Conservation (phyloP, 2,888 invertebrate species). For the Leptinotarsa haldemani region DNA sequence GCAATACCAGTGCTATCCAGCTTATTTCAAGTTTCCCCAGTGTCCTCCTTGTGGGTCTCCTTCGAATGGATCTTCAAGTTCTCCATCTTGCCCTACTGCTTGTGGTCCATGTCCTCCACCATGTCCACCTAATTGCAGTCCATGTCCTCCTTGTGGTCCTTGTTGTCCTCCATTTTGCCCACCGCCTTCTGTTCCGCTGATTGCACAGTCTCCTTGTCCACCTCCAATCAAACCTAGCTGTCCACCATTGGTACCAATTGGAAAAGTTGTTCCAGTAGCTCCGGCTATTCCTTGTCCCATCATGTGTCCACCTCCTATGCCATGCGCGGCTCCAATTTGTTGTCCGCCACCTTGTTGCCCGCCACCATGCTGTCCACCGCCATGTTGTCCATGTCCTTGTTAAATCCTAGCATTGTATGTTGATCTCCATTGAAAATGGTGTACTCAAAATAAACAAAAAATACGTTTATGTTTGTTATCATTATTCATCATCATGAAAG, state of each 20-base stretch:
- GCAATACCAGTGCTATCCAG: too few relatives aligned
- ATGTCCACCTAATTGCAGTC: slow-evolving; percentile 30
- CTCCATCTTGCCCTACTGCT: slow-evolving; percentile 41
- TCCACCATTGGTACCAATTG: slow-evolving; percentile 57
- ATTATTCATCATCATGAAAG: background rate
- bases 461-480: background rate
- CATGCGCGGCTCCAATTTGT: slow-evolving; percentile 41
- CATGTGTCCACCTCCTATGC: slow-evolving; percentile 53
- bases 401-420: slow-evolving; percentile 14
- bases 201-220: slow-evolving; percentile 58
- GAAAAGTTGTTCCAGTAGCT: slow-evolving; percentile 52
- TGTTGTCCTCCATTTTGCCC: slow-evolving; percentile 57
- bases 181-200: slow-evolving; percentile 55
- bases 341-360: slow-evolving; percentile 44
- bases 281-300: slow-evolving; percentile 54
- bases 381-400: slow-evolving; percentile 48
- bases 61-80: slow-evolving; percentile 24
- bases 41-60: too few relatives aligned
- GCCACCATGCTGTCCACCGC: slow-evolving; percentile 44
- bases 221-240: slow-evolving; percentile 56
- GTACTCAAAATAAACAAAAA: background rate
- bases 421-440: slow-evolving; percentile 28
- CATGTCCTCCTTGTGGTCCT: slow-evolving; percentile 49
- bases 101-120: slow-evolving; percentile 36
- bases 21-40: too few relatives aligned